phyloP scores from a whole-genome alignment of 2,888 invertebrate genomes.

The Hemicrepidius hirtus region DNA sequence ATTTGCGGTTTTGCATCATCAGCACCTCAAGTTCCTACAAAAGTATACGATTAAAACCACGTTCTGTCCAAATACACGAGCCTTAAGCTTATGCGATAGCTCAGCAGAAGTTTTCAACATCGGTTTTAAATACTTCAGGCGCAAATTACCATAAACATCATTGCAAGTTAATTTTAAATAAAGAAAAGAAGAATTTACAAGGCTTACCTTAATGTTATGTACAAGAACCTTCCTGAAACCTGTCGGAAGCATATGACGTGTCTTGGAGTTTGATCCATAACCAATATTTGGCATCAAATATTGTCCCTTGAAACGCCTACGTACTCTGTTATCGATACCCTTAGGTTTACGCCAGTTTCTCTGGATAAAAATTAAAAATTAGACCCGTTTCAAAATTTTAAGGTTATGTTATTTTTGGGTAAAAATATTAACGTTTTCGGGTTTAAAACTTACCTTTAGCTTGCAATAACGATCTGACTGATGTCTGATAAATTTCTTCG shows the following conservation, averaged over 20 bases:
- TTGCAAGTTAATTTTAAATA: slow-evolving; percentile 41
- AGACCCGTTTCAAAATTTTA: neutral
- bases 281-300: slow-evolving; percentile 99
- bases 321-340: slow-evolving; percentile 99
- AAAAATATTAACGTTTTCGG: neutral
- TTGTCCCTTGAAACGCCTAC: slow-evolving; percentile 99
- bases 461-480: slow-evolving; percentile 99
- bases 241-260: slow-evolving; percentile 97
- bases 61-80: too few species aligned
- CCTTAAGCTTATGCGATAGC: slow-evolving; percentile 23
- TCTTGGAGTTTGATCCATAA: slow-evolving; percentile 96
- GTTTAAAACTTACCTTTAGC: slow-evolving; percentile 82
- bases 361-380: slow-evolving; percentile 70
- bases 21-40: slow-evolving; percentile 94
- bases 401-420: neutral
- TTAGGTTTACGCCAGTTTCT: slow-evolving; percentile 99
- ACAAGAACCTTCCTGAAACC: slow-evolving; percentile 97
- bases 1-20: slow-evolving; percentile 99
- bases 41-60: too few species aligned
- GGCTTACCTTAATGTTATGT: slow-evolving; percentile 86
- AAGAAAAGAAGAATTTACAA: slow-evolving; percentile 12
- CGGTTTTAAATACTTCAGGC: slow-evolving; percentile 64
- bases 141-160: slow-evolving; percentile 72
- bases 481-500: slow-evolving; percentile 98
- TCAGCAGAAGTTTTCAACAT: slow-evolving; percentile 66